Base-by-base conservation (phyloP, 2,888 invertebrate genomes). In the Spicauda simplicius region DNA sequence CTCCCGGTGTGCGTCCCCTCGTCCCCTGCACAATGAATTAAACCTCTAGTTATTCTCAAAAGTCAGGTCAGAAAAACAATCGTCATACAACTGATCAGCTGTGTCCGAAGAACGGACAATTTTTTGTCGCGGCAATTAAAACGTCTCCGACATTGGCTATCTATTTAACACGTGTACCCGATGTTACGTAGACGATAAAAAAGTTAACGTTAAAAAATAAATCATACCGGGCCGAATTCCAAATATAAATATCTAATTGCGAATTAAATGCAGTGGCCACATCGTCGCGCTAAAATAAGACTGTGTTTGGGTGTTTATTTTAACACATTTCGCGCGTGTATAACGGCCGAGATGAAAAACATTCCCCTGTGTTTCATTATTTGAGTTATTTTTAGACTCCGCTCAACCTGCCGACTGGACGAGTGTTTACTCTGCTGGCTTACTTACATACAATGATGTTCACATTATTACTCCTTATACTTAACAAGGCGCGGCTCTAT, bases 281-380 rank as follows among this genome's bases (percentile, higher is more conserved):
- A 85, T 82, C 87, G 88, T 87, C 84, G 87, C 86, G 84, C 88
- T 91, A 91, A 90, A 88, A 89, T 84, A 89, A 92, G 87, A 87
- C 85, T 84, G 88, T 91, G 88, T 91, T 90, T 91, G 81, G 87
- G 82, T 90, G 87, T 91, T 92, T 93, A 90, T 91, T 91, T 89
- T 93, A 91, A 90, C 92, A 89, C 90, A 90, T 90, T 93, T 92
- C 82, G 93, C 92, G 87, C 86, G 84, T 85, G 86, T 89, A 84
- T 88, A 92, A 90, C 90, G 85, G 83, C 82, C 79, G 90, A 90
- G 92, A 92, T 91, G 91, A 91, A 91, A 91, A 91, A 92, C 93
- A 93, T 90, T 91, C 88, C 87, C 93, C 91, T 87, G 91, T 87
- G 91, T 90, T 91, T 92, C 90, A 91, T 91, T 91, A 90, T 91